Evolutionary conservation across 2,113 vertebrate species (phyloP).

Genomic region (Carassius auratus): DNA sequence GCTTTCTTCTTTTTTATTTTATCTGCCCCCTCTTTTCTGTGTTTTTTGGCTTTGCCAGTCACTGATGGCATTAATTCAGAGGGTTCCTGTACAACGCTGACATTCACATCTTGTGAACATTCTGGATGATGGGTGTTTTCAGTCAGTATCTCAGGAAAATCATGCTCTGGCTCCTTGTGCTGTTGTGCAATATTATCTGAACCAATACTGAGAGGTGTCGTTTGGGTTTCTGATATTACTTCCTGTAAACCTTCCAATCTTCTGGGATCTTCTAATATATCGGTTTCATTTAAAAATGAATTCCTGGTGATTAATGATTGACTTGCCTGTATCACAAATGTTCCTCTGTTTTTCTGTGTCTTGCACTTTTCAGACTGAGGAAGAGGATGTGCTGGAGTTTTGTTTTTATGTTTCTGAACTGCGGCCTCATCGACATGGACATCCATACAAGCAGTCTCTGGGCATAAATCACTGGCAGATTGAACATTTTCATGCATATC

Average conservation of each 20-base stretch:
- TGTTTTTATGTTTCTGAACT: conserved; percentile 13
- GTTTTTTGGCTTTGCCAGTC: conserved; percentile 59
- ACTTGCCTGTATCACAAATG: conserved; percentile 55
- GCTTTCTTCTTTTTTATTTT: conserved; percentile 52
- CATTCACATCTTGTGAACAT: background rate
- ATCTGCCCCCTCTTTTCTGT: conserved; percentile 32
- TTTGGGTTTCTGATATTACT: background rate
- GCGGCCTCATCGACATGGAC: background rate
- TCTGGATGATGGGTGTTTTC: background rate
- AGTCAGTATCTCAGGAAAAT: background rate
- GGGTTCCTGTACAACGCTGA: background rate
- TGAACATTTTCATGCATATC: background rate
- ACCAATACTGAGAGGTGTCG: background rate
- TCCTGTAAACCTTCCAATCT: background rate
- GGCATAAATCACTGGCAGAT: background rate
- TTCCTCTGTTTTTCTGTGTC: conserved; percentile 59
- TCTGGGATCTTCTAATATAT: background rate
- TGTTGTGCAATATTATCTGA: conserved; percentile 21
- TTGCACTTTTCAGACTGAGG: background rate
- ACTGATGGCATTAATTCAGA: conserved; percentile 13
- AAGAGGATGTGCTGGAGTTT: background rate
- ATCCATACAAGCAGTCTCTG: background rate
- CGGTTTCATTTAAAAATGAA: background rate
- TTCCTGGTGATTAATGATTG: background rate
- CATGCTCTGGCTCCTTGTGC: background rate